phyloP scores from a whole-genome alignment of 1,140 invertebrate genomes.

The Drosophila ficusphila region DNA sequence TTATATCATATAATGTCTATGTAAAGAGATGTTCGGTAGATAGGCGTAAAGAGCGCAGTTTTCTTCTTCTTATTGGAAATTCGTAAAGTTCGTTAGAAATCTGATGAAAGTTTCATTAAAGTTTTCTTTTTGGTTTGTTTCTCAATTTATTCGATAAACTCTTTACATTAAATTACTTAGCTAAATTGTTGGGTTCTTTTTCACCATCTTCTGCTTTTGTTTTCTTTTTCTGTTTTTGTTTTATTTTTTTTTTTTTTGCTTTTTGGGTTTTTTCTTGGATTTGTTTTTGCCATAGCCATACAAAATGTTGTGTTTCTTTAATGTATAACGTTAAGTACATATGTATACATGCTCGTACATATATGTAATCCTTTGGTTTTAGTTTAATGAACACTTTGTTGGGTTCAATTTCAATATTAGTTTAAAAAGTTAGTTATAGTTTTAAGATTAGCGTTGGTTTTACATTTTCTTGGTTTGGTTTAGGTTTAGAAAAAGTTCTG shows the following conservation, averaged over 20 bases:
- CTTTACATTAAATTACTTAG: constrained; percentile 74
- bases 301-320: constrained; percentile 70
- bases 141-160: constrained; percentile 70
- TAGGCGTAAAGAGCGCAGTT: constrained; percentile 61
- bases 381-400: constrained; percentile 82
- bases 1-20: constrained; percentile 51
- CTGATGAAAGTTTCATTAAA: constrained; percentile 50
- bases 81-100: constrained; percentile 64
- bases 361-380: constrained; percentile 49
- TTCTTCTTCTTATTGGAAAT: constrained; percentile 51
- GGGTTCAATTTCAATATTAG: constrained; percentile 81
- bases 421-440: constrained; percentile 76
- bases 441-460: constrained; percentile 63
- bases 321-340: constrained; percentile 50
- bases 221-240: not conserved
- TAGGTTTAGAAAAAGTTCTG: constrained; percentile 70
- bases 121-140: constrained; percentile 42
- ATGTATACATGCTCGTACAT: constrained; percentile 41
- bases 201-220: constrained; percentile 30
- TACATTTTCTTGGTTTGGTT: constrained; percentile 48
- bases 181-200: constrained; percentile 66
- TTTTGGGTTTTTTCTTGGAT: constrained; percentile 11
- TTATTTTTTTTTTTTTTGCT: constrained; percentile 7
- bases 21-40: constrained; percentile 58
- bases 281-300: constrained; percentile 65